These are phyloP conservation scores for Chaetoderma sp. DNA, from an alignment of 2,888 invertebrate genomes.

Conservation along the genomic window DNA sequence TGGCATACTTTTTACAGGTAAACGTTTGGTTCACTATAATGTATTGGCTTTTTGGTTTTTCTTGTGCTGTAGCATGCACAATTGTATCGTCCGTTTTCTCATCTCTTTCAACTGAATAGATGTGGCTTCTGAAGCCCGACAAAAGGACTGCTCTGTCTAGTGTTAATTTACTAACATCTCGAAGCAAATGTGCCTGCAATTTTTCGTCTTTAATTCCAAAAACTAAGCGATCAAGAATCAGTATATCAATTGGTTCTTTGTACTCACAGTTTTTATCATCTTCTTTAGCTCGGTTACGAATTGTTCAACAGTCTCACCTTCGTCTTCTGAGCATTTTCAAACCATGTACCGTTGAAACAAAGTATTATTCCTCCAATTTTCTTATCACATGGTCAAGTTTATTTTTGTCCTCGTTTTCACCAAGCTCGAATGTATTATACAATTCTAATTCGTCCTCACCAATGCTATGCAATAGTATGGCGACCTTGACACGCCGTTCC, in stretches of 20 bases:
- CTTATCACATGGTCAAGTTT: slow-evolving; percentile 7
- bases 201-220: too few relatives aligned
- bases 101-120: too few relatives aligned
- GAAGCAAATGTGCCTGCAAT: too few relatives aligned
- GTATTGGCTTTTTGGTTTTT: background rate
- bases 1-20: slow-evolving; percentile 18
- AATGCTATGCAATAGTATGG: slow-evolving; percentile 13
- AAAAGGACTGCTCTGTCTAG: too few relatives aligned
- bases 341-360: slow-evolving; percentile 24
- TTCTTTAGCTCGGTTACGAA: slow-evolving; percentile 25
- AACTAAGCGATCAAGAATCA: too few relatives aligned
- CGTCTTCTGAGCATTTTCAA: slow-evolving; percentile 8
- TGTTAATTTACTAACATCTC: too few relatives aligned
- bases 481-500: background rate
- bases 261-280: slow-evolving; percentile 8
- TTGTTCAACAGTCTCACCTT: slow-evolving; percentile 24
- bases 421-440: slow-evolving; percentile 19
- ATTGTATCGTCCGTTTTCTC: too few relatives aligned
- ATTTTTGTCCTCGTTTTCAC: slow-evolving; percentile 1
- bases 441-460: slow-evolving; percentile 23
- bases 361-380: slow-evolving; percentile 25
- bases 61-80: background rate
- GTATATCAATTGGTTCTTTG: too few relatives aligned
- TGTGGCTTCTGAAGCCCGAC: too few relatives aligned
- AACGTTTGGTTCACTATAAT: slow-evolving; percentile 4